phyloP scores from a whole-genome alignment of 2,797 vertebrate species.

The Margarornis squamiger region DNA sequence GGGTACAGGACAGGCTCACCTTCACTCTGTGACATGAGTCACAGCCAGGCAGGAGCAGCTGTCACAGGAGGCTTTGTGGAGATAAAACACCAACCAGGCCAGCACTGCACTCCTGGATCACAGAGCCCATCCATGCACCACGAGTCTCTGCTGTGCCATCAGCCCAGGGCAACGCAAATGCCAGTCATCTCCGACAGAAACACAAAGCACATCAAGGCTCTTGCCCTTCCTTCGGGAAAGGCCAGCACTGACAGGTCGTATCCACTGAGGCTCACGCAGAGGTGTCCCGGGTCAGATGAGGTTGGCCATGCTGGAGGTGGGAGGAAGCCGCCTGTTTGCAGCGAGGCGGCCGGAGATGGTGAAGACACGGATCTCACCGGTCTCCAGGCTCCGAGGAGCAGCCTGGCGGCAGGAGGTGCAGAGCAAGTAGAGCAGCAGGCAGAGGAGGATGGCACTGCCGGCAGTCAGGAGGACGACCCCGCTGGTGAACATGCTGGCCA shows the following conservation, averaged over 20 bases:
- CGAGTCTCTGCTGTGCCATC: not conserved
- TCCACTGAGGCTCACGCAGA: not conserved
- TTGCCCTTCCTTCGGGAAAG: not conserved
- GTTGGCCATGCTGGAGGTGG: constrained; percentile 93
- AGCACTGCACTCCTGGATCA: not conserved
- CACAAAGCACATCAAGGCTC: accelerated
- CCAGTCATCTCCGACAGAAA: not conserved
- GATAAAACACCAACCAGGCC: not conserved
- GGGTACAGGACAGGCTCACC: constrained; percentile 11
- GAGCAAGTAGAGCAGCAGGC: constrained; percentile 74
- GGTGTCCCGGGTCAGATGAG: constrained; percentile 82
- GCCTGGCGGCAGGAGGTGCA: constrained; percentile 63
- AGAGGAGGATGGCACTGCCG: constrained; percentile 82
- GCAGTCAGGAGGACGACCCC: constrained; percentile 85
- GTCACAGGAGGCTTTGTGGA: not conserved
- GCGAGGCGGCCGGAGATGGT: constrained; percentile 88
- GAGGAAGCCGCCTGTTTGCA: constrained; percentile 80
- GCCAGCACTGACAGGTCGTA: not conserved
- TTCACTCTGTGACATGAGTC: not conserved
- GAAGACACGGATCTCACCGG: constrained; percentile 82
- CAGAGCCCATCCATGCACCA: not conserved
- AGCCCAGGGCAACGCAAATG: not conserved
- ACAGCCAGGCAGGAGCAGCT: not conserved
- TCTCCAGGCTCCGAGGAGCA: constrained; percentile 48
- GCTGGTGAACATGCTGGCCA: constrained; percentile 92